Evolutionary conservation across 1,140 invertebrate genomes (phyloP).

Genomic region (Platyura marginata): DNA sequence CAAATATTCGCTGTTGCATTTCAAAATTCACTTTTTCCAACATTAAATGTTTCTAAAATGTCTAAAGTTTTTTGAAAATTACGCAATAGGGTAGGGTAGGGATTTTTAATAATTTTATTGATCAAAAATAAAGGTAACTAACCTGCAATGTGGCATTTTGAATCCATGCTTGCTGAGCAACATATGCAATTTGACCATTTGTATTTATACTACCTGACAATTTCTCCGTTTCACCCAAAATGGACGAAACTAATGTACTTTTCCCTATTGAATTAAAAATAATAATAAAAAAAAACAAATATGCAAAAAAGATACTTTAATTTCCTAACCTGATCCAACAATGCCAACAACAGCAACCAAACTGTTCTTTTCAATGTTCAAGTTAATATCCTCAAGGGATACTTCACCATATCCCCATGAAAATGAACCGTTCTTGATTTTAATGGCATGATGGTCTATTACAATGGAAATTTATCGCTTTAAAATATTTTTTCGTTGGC

Average conservation of each 20-base stretch:
- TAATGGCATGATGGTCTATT: conserved; percentile 25
- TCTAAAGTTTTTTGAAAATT: too few species aligned
- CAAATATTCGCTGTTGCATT: too few species aligned
- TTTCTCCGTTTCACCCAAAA: conserved; percentile 71
- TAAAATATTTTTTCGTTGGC: not conserved
- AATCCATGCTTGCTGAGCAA: conserved; percentile 80
- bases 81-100: too few species aligned
- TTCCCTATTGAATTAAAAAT: conserved; percentile 25
- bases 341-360: conserved; percentile 65
- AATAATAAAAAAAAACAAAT: conserved; percentile 30
- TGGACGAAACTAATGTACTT: conserved; percentile 53
- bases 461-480: not conserved
- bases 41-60: too few species aligned
- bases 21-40: too few species aligned
- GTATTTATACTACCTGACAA: conserved; percentile 51
- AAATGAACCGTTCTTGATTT: conserved; percentile 61
- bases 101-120: too few species aligned
- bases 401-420: conserved; percentile 46
- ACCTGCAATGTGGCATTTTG: conserved; percentile 68
- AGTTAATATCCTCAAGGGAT: conserved; percentile 52
- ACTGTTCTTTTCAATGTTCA: conserved; percentile 40
- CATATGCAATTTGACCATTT: conserved; percentile 60
- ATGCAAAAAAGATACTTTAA: conserved; percentile 60
- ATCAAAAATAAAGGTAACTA: too few species aligned
- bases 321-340: conserved; percentile 67